Evolutionary conservation across 2,797 vertebrate genomes (phyloP).

Genomic region (Micrastur ruficollis): DNA sequence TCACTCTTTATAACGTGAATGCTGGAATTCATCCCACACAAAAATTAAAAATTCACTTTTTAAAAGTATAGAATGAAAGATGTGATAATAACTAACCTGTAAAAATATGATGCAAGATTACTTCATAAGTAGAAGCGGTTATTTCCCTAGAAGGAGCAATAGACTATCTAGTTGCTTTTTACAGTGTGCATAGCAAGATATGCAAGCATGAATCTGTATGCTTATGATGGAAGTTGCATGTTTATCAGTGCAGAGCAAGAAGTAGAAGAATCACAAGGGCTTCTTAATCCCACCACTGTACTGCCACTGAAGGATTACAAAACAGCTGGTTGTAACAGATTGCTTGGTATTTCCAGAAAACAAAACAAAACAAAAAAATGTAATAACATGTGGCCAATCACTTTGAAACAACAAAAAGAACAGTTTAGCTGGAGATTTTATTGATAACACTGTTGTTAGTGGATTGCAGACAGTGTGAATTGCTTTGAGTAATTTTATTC

Average conservation of each 20-base stretch:
- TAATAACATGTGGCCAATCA: not conserved
- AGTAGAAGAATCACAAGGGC: not conserved
- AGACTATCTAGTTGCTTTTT: not conserved
- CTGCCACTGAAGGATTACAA: constrained; percentile 26
- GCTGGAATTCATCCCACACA: not conserved
- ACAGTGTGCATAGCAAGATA: not conserved
- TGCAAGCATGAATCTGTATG: not conserved
- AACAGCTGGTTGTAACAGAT: constrained; percentile 56
- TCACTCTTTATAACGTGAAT: not conserved
- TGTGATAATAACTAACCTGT: not conserved
- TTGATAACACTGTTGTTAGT: not conserved
- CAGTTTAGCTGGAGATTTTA: not conserved
- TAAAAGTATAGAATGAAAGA: not conserved
- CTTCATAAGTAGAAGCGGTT: constrained; percentile 1
- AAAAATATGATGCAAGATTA: not conserved
- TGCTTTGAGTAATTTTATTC: not conserved
- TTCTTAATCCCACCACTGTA: constrained; percentile 57
- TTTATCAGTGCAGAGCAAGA: constrained; percentile 44
- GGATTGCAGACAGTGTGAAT: not conserved
- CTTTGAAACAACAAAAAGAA: constrained; percentile 12
- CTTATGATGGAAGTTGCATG: not conserved
- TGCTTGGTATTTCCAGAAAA: constrained; percentile 31
- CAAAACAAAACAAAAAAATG: not conserved
- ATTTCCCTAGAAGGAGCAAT: not conserved
- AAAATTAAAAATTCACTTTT: not conserved